phyloP scores from a whole-genome alignment of 1,140 invertebrate species.

The Sogatella furcifera region DNA sequence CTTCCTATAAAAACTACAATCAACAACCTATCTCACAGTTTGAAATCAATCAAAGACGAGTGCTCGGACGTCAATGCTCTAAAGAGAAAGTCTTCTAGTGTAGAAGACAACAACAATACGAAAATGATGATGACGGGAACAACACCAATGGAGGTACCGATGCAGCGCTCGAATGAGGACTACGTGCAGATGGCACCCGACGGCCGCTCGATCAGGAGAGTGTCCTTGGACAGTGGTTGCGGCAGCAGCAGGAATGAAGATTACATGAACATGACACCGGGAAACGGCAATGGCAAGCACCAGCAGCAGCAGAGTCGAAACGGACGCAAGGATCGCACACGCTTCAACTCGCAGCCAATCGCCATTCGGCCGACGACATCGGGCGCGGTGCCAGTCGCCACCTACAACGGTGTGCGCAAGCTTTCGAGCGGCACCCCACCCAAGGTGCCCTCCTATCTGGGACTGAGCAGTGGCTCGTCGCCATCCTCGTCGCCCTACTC shows the following conservation, averaged over 20 bases:
- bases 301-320: constrained; percentile 29
- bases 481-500: constrained; percentile 27
- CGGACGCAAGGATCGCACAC: constrained; percentile 27
- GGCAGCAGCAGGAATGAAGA: constrained; percentile 21
- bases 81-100: constrained; percentile 21
- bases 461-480: constrained; percentile 20
- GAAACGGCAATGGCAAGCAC: constrained; percentile 22
- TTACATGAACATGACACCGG: constrained; percentile 32
- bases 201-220: constrained; percentile 26
- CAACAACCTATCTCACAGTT: constrained; percentile 13
- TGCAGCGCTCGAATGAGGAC: constrained; percentile 38
- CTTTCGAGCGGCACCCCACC: constrained; percentile 36
- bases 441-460: constrained; percentile 30
- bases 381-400: constrained; percentile 18
- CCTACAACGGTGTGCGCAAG: constrained; percentile 29
- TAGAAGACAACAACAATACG: constrained; percentile 27
- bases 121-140: constrained; percentile 29
- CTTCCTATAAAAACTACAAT: constrained; percentile 16
- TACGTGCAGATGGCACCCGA: constrained; percentile 48
- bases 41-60: constrained; percentile 26
- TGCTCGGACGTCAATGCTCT: constrained; percentile 32
- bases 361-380: constrained; percentile 36
- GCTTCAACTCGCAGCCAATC: constrained; percentile 42
- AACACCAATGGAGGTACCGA: constrained; percentile 32
- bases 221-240: constrained; percentile 23